Percentiles rank a stretch among this genome's conserved stretches.
phyloP scores from a whole-genome alignment of 2,888 invertebrate genomes.

The Eupithecia vulgata region DNA sequence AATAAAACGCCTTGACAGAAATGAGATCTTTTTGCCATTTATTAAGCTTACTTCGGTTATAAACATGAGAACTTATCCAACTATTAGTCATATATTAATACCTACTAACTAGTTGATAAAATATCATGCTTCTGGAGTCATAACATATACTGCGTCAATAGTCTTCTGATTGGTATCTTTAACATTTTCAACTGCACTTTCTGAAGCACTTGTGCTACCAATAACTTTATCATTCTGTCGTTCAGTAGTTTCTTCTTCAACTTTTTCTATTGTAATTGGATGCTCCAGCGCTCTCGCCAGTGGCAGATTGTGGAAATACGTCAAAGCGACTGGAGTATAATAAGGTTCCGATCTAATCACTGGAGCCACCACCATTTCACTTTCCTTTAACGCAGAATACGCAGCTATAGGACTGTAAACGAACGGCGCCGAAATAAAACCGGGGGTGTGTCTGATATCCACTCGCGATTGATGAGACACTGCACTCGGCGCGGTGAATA shows the following conservation, averaged over 20 bases:
- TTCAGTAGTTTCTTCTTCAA: constrained; percentile 49
- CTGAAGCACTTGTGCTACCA: constrained; percentile 20
- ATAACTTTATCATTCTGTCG: constrained; percentile 19
- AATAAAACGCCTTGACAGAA: background rate
- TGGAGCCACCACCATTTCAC: constrained; percentile 54
- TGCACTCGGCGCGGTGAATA: constrained; percentile 79
- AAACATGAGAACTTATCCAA: background rate
- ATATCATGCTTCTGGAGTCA: background rate
- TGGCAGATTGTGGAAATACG: constrained; percentile 69
- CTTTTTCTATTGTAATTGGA: constrained; percentile 63
- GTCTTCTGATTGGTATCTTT: background rate
- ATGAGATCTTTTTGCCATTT: constrained; percentile 2
- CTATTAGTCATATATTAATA: background rate
- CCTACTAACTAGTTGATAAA: background rate
- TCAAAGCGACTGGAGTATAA: constrained; percentile 66
- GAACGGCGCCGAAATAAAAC: constrained; percentile 57
- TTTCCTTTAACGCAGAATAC: constrained; percentile 48
- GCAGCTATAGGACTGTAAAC: constrained; percentile 63
- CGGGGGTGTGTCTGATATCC: constrained; percentile 72
- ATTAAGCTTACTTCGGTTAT: background rate
- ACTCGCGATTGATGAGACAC: constrained; percentile 84
- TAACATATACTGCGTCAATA: background rate
- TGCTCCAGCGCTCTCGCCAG: constrained; percentile 68
- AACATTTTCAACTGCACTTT: background rate
- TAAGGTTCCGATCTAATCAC: constrained; percentile 57